Evolutionary conservation across 2,113 vertebrate species (phyloP).

Genomic region (Jaculus jaculus): DNA sequence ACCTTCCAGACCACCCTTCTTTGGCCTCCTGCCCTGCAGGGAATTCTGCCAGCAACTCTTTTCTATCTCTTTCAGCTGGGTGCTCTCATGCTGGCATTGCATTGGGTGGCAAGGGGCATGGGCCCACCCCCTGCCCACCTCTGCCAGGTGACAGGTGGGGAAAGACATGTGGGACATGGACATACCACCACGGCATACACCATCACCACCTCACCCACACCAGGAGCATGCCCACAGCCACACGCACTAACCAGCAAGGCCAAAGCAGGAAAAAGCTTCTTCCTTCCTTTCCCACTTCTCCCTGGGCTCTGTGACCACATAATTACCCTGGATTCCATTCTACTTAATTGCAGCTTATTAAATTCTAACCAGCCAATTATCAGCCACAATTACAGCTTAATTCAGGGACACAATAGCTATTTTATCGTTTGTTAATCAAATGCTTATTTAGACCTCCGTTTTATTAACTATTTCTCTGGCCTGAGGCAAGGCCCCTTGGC

Average conservation of each 20-base stretch:
- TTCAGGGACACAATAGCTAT: constrained; percentile 90
- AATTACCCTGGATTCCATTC: constrained; percentile 90
- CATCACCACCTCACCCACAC: neutral
- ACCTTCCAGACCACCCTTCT: neutral
- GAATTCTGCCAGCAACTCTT: neutral
- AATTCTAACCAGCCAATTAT: constrained; percentile 93
- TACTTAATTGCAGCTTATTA: constrained; percentile 92
- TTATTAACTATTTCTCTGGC: constrained; percentile 85
- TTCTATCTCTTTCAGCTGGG: constrained; percentile 28
- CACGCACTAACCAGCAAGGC: neutral
- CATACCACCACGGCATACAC: neutral
- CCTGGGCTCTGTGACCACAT: constrained; percentile 80
- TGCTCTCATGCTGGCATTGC: neutral
- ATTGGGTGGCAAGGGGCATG: neutral
- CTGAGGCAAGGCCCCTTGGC: neutral
- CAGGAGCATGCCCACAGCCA: neutral
- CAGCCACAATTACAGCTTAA: constrained; percentile 91
- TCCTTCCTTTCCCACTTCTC: constrained; percentile 23
- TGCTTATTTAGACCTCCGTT: constrained; percentile 88
- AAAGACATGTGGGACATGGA: neutral
- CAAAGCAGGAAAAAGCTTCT: constrained; percentile 37
- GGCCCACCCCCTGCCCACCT: neutral
- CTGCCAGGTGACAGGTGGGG: neutral
- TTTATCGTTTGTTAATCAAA: constrained; percentile 92
- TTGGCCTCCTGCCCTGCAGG: neutral